Evolutionary conservation across 1,140 invertebrate genomes (phyloP).

Genomic region (Nephila pilipes): DNA sequence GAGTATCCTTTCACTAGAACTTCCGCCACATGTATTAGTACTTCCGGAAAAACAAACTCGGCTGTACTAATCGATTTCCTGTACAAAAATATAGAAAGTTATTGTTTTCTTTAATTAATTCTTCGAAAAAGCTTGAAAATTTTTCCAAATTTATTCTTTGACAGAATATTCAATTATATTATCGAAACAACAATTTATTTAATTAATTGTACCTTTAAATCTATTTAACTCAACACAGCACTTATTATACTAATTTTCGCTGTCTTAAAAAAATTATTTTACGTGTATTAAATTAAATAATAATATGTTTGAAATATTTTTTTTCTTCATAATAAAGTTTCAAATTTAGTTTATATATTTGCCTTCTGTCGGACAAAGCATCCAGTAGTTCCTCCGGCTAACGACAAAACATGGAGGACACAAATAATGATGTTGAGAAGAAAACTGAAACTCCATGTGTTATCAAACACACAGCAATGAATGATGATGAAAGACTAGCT

Average conservation of each 20-base stretch:
- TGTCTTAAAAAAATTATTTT: not conserved
- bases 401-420: slow-evolving; percentile 58
- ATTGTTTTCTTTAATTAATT: too few species aligned
- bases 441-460: slow-evolving; percentile 50
- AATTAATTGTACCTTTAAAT: too few species aligned
- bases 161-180: too few species aligned
- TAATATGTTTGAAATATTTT: too few species aligned
- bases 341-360: not conserved
- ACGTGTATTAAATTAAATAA: too few species aligned
- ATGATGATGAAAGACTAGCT: slow-evolving; percentile 58
- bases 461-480: slow-evolving; percentile 51
- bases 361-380: not conserved
- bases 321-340: too few species aligned
- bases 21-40: slow-evolving; percentile 63
- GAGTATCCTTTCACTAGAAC: slow-evolving; percentile 49
- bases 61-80: slow-evolving; percentile 37
- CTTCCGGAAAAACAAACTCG: slow-evolving; percentile 64
- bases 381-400: slow-evolving; percentile 14
- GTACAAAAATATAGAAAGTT: too few species aligned
- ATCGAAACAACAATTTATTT: too few species aligned
- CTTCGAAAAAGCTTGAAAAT: too few species aligned
- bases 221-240: too few species aligned
- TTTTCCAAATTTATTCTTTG: too few species aligned
- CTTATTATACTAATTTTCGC: not conserved
- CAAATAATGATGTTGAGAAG: not conserved